phyloP scores from a whole-genome alignment of 2,113 vertebrate genomes.

The Eulacestoma nigropectus region DNA sequence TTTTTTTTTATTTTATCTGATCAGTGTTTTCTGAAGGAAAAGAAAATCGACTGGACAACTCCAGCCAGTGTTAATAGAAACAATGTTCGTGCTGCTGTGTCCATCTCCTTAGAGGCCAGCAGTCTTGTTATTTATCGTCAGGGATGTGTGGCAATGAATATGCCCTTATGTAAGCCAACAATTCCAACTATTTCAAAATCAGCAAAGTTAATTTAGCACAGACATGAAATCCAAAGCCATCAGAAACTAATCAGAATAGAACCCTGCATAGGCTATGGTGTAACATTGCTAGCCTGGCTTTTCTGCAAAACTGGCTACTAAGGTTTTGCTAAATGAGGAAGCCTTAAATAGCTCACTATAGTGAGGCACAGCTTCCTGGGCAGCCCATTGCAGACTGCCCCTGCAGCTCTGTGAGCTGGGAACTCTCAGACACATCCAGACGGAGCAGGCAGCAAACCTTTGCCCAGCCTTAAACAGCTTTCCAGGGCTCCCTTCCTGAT shows the following conservation, averaged over 20 bases:
- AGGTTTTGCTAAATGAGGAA: neutral
- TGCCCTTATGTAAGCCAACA: neutral
- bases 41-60: neutral
- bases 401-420: neutral
- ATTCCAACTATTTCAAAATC: neutral
- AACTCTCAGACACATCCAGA: neutral
- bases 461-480: accelerated
- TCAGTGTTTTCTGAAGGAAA: neutral
- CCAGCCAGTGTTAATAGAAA: neutral
- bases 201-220: neutral
- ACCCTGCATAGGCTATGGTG: neutral
- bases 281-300: neutral
- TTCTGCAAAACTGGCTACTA: neutral
- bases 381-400: neutral
- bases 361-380: accelerated
- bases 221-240: neutral
- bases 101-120: neutral
- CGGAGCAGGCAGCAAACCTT: accelerated
- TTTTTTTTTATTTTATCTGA: neutral
- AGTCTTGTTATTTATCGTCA: neutral
- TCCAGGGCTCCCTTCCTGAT: neutral
- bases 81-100: neutral
- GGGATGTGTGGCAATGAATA: neutral
- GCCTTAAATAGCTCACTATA: neutral
- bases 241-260: neutral